Percentiles rank a stretch among this genome's conserved stretches.
phyloP scores from a whole-genome alignment of 2,888 invertebrate species.

The Athalia circularis region DNA sequence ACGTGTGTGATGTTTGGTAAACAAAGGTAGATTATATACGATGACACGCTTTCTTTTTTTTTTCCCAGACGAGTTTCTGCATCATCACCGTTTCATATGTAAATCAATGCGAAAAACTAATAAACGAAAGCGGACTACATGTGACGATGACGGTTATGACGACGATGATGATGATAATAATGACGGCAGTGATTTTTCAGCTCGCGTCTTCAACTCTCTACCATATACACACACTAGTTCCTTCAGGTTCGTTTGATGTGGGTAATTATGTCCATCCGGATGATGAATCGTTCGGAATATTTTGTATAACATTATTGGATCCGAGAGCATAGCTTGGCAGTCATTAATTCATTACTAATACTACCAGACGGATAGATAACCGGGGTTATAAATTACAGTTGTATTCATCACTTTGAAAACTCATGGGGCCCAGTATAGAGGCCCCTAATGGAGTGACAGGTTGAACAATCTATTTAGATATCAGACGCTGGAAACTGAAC shows the following conservation, averaged over 20 bases:
- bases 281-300: conserved; percentile 66
- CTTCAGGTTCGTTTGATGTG: conserved; percentile 46
- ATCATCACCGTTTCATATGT: no score
- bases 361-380: conserved; percentile 55
- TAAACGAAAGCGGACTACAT: no score
- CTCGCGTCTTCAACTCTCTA: background rate
- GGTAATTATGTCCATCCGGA: conserved; percentile 62
- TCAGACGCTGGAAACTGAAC: conserved; percentile 17
- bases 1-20: background rate
- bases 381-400: conserved; percentile 64
- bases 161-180: no score
- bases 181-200: conserved; percentile 48
- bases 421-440: background rate
- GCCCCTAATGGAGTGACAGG: conserved; percentile 28
- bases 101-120: no score
- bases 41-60: no score
- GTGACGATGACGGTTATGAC: no score
- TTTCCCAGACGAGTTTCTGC: no score
- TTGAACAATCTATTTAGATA: conserved; percentile 44
- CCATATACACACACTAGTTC: conserved; percentile 20
- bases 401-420: conserved; percentile 62
- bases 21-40: background rate
- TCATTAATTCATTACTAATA: conserved; percentile 61
- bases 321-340: conserved; percentile 48
- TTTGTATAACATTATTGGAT: conserved; percentile 61